Conservation (phyloP, 2,797 vertebrate genomes). For the Adrianichthys oophorus region DNA sequence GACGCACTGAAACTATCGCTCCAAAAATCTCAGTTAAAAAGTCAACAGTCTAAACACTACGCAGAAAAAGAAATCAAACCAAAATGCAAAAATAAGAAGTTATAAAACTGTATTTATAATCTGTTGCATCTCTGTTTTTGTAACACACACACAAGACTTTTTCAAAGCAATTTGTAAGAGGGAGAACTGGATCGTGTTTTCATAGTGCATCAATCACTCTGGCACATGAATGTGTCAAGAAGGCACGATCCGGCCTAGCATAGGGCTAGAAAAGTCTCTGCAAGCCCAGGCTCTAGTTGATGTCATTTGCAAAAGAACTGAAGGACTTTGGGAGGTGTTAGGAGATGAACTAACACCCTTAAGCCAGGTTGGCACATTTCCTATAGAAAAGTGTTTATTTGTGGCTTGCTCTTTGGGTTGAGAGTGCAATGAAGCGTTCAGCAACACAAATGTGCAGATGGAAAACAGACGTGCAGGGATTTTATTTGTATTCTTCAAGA, state of each 20-base stretch:
- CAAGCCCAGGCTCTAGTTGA: not conserved
- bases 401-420: conserved; percentile 10
- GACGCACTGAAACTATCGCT: no score
- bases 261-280: conserved; percentile 7
- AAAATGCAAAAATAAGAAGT: no score
- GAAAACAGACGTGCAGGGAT: not conserved
- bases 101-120: no score
- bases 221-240: conserved; percentile 36
- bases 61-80: no score
- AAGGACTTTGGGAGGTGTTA: not conserved
- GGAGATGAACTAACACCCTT: conserved; percentile 1
- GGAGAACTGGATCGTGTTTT: conserved; percentile 8
- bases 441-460: not conserved
- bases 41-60: no score
- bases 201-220: conserved; percentile 19
- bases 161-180: conserved; percentile 17
- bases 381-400: conserved; percentile 24
- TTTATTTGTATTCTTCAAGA: not conserved
- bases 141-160: not conserved
- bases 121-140: no score
- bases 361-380: not conserved
- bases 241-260: conserved; percentile 19
- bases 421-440: not conserved
- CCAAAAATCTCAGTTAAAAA: no score
- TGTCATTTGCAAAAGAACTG: conserved; percentile 20